Evolutionary conservation across 2,888 invertebrate species (phyloP).

Genomic region (Euzophera pinguis): DNA sequence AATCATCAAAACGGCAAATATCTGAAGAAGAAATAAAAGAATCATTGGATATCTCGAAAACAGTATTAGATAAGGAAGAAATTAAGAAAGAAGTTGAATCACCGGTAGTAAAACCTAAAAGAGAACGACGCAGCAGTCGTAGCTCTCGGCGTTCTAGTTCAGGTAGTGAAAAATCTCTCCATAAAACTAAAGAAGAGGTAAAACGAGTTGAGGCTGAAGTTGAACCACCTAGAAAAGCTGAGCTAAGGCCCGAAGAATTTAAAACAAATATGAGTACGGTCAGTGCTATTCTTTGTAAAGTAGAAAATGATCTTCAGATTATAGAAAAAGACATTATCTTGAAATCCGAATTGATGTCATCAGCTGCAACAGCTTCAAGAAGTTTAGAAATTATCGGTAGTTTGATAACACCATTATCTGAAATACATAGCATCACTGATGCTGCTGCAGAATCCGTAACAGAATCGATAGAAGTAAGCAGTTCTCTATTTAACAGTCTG

Average conservation of each 20-base stretch:
- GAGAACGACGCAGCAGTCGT: slow-evolving; percentile 63
- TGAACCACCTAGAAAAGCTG: slow-evolving; percentile 24
- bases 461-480: slow-evolving; percentile 57
- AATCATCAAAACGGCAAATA: slow-evolving; percentile 42
- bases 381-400: slow-evolving; percentile 83
- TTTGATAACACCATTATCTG: slow-evolving; percentile 80
- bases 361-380: slow-evolving; percentile 82
- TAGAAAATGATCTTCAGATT: slow-evolving; percentile 76
- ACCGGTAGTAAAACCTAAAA: slow-evolving; percentile 38
- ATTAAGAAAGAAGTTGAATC: slow-evolving; percentile 33
- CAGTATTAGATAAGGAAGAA: slow-evolving; percentile 53
- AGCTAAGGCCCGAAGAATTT: slow-evolving; percentile 42
- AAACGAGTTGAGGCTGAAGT: slow-evolving; percentile 22
- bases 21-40: slow-evolving; percentile 51
- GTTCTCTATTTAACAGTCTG: slow-evolving; percentile 78
- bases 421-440: slow-evolving; percentile 81
- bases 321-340: slow-evolving; percentile 83
- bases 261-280: slow-evolving; percentile 40
- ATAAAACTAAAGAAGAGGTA: slow-evolving; percentile 54
- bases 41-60: slow-evolving; percentile 52
- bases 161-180: slow-evolving; percentile 71
- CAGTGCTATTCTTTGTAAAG: slow-evolving; percentile 61
- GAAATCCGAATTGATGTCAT: slow-evolving; percentile 83
- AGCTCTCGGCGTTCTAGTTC: slow-evolving; percentile 66
- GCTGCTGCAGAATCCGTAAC: slow-evolving; percentile 67